Percentiles rank a stretch among this genome's conserved stretches.
phyloP scores from a whole-genome alignment of 2,113 vertebrate species.

The Dicerorhinus sumatrensis region DNA sequence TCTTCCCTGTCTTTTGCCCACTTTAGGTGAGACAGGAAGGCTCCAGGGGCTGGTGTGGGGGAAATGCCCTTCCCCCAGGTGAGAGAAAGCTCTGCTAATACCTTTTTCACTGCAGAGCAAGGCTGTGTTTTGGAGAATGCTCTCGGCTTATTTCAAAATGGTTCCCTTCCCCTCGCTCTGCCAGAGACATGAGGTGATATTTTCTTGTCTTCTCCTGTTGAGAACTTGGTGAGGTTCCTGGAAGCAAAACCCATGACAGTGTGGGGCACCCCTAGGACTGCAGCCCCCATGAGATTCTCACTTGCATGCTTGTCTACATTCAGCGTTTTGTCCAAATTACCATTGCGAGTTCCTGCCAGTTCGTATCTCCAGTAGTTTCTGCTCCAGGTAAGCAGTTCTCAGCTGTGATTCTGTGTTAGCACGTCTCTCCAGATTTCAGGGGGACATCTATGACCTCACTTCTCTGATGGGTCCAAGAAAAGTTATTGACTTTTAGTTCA shows the following conservation, averaged over 20 bases:
- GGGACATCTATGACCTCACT: background rate
- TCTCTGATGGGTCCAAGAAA: background rate
- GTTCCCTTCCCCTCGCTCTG: too few relatives aligned
- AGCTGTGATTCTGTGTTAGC: background rate
- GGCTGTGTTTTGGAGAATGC: background rate
- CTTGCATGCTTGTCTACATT: fast-evolving
- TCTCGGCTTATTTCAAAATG: background rate
- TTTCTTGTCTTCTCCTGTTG: background rate
- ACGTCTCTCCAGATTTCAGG: background rate
- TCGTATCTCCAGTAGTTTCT: fast-evolving
- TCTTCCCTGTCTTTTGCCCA: background rate
- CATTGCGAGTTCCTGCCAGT: too few relatives aligned
- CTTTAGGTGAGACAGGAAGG: background rate
- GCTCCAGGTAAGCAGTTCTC: fast-evolving
- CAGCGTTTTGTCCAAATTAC: fast-evolving
- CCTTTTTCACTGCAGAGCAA: background rate
- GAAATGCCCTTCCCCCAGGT: background rate
- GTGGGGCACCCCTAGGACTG: background rate
- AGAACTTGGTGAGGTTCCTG: background rate
- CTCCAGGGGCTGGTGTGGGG: fast-evolving
- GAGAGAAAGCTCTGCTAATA: background rate
- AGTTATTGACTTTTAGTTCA: background rate
- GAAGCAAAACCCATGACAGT: background rate
- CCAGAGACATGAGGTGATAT: background rate
- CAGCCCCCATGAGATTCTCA: background rate